Conservation (phyloP, 2,113 vertebrate species). For the Catharus bicknelli region DNA sequence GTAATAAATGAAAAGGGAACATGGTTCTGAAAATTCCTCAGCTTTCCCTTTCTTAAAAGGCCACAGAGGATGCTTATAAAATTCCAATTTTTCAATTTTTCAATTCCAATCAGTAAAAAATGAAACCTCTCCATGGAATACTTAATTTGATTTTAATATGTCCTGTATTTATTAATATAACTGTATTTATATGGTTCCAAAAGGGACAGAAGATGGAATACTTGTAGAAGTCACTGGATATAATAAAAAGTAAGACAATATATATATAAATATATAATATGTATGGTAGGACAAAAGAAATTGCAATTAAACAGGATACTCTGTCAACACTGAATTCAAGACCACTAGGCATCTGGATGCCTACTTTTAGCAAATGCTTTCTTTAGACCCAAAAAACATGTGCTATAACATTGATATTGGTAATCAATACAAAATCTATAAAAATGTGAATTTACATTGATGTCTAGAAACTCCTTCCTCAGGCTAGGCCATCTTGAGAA, state of each 20-base stretch:
- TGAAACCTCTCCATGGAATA: background rate
- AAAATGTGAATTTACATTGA: background rate
- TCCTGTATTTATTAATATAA: background rate
- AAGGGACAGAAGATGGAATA: background rate
- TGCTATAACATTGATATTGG: background rate
- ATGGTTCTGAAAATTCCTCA: background rate
- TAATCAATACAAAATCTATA: slow-evolving; percentile 33
- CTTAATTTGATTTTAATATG: background rate
- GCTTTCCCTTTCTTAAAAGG: background rate
- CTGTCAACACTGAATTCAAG: background rate
- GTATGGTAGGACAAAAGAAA: background rate
- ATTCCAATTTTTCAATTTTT: background rate
- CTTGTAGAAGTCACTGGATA: background rate
- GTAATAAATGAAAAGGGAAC: background rate
- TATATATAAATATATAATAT: background rate
- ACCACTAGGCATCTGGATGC: background rate
- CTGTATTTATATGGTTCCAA: background rate
- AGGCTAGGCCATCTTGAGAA: background rate
- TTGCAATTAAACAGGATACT: background rate
- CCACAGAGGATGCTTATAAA: background rate
- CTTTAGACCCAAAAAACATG: background rate
- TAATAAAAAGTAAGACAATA: background rate
- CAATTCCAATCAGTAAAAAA: background rate
- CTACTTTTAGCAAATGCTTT: slow-evolving; percentile 33
- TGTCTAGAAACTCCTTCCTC: background rate